phyloP scores from a whole-genome alignment of 30 jellyfish, hydroid and myxozoan species.

The Rhopilema esculentum region DNA sequence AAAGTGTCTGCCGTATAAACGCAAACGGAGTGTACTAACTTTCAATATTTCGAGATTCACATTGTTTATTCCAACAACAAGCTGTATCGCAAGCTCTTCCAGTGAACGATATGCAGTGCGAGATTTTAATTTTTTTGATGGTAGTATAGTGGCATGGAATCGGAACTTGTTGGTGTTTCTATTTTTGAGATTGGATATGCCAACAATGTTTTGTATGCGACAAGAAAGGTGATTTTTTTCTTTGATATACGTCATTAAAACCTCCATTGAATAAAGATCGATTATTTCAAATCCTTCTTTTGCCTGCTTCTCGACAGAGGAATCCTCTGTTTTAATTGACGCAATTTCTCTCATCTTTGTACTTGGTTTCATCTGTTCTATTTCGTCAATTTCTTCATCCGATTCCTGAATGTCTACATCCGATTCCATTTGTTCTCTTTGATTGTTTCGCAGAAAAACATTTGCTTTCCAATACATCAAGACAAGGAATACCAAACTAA shows the following conservation, averaged over 20 bases:
- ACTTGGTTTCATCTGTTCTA: background rate
- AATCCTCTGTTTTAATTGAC: background rate
- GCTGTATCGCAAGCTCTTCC: background rate
- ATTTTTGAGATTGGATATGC: background rate
- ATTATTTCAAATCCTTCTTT: slow-evolving; percentile 14
- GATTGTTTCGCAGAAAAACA: slow-evolving; percentile 1
- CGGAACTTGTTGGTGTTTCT: slow-evolving; percentile 13
- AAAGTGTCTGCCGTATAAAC: slow-evolving; percentile 72
- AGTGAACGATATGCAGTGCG: slow-evolving; percentile 34
- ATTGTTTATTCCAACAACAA: slow-evolving; percentile 15
- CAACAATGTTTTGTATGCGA: slow-evolving; percentile 8
- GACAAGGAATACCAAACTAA: slow-evolving; percentile 26
- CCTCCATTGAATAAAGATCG: slow-evolving; percentile 16
- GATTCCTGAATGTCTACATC: background rate
- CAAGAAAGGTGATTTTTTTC: slow-evolving; percentile 23
- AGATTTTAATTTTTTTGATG: slow-evolving; percentile 14
- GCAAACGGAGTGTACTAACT: slow-evolving; percentile 67
- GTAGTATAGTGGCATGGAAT: slow-evolving; percentile 34
- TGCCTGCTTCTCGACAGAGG: background rate
- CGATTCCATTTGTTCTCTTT: background rate
- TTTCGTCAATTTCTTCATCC: background rate
- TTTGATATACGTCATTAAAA: background rate
- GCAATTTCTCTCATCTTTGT: slow-evolving; percentile 30
- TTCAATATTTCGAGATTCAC: slow-evolving; percentile 10
- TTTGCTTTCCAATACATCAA: slow-evolving; percentile 50